phyloP scores from a whole-genome alignment of 2,113 vertebrate species.

The Symphodus melops region DNA sequence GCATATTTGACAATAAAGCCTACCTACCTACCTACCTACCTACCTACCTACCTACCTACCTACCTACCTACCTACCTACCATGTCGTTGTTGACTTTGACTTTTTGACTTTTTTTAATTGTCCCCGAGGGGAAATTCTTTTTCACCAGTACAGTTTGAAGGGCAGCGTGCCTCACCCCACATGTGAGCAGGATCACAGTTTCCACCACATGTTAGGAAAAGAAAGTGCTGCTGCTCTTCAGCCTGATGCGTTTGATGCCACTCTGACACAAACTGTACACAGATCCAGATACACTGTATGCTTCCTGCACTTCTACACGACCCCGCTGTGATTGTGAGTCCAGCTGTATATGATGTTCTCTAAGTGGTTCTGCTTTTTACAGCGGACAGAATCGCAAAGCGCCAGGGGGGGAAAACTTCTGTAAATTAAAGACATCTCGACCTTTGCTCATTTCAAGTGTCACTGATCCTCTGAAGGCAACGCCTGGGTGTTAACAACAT shows the following conservation, averaged over 20 bases:
- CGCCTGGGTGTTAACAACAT: slow-evolving; percentile 4
- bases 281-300: slow-evolving; percentile 34
- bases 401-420: slow-evolving; percentile 5
- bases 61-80: too few relatives aligned
- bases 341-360: slow-evolving; percentile 3
- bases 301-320: slow-evolving; percentile 25
- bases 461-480: not conserved
- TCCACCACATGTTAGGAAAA: too few relatives aligned
- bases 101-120: too few relatives aligned
- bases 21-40: too few relatives aligned
- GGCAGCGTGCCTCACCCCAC: too few relatives aligned
- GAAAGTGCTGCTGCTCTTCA: slow-evolving; percentile 22
- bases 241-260: slow-evolving; percentile 64
- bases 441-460: not conserved
- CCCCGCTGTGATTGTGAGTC: not conserved
- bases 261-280: slow-evolving; percentile 46
- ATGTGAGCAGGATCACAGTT: too few relatives aligned
- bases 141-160: too few relatives aligned
- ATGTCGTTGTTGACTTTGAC: too few relatives aligned
- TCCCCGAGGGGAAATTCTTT: too few relatives aligned
- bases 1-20: too few relatives aligned
- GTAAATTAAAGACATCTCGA: slow-evolving; percentile 24
- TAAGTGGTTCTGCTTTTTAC: slow-evolving; percentile 1
- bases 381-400: slow-evolving; percentile 10
- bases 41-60: too few relatives aligned